These are phyloP conservation scores for Halcyon chelicuti DNA, from an alignment of 2,797 vertebrate species.

Conservation along the genomic window DNA sequence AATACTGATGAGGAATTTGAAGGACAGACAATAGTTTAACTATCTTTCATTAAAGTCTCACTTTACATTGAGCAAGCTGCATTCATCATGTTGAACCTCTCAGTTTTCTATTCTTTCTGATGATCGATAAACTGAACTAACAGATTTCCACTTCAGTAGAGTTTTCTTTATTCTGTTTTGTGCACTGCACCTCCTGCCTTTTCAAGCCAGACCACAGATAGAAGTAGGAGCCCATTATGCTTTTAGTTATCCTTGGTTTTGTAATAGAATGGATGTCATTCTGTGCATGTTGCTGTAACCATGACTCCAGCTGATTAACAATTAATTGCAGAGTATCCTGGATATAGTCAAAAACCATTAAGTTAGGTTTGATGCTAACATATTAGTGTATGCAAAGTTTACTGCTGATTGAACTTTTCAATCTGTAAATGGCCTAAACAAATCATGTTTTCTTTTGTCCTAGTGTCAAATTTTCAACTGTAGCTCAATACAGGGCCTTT, in stretches of 20 bases:
- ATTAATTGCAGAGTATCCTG: not conserved
- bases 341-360: not conserved
- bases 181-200: not conserved
- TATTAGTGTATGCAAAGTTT: not conserved
- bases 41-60: not conserved
- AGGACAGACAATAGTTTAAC: constrained; percentile 1
- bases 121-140: not conserved
- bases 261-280: not conserved
- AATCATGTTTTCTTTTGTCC: not conserved
- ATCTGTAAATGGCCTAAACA: not conserved
- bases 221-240: not conserved
- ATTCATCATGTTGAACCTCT: not conserved
- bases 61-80: not conserved
- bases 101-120: not conserved
- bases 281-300: not conserved
- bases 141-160: not conserved
- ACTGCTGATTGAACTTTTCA: not conserved
- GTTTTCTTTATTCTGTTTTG: not conserved
- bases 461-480: not conserved
- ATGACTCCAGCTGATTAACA: not conserved
- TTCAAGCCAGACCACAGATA: not conserved
- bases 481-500: not conserved
- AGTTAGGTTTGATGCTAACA: not conserved
- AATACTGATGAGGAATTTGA: constrained; percentile 40
- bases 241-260: not conserved